These are phyloP conservation scores for Acrocephalus kingi DNA, from an alignment of 2,113 vertebrate species.

Conservation along the genomic window DNA sequence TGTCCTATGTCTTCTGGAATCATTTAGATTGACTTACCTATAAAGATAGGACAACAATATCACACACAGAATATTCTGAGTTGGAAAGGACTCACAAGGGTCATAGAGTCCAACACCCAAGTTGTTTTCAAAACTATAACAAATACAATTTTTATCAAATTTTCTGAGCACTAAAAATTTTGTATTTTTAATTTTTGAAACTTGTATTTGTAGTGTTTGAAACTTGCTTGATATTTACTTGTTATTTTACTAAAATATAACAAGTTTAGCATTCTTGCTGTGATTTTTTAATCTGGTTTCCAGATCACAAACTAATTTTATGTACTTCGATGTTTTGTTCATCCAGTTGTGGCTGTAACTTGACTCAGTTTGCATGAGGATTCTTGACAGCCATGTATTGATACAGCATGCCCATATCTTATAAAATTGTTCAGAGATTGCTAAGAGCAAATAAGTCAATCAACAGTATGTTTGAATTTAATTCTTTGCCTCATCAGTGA, in stretches of 20 bases:
- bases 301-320: constrained; percentile 18
- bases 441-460: neutral
- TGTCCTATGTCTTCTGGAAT: neutral
- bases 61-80: neutral
- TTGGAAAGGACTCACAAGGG: neutral
- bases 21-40: neutral
- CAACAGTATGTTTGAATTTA: constrained; percentile 37
- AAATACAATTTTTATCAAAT: neutral
- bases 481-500: constrained; percentile 60
- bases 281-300: constrained; percentile 18
- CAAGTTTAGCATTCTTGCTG: constrained; percentile 11
- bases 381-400: constrained; percentile 49
- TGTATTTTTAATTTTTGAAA: neutral
- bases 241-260: constrained; percentile 31
- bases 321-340: constrained; percentile 38
- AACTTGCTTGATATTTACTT: constrained; percentile 46
- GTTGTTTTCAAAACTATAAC: neutral
- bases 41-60: neutral
- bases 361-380: constrained; percentile 57
- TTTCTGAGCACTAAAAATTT: neutral
- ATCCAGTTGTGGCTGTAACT: constrained; percentile 52
- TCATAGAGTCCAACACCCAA: neutral
- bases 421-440: constrained; percentile 52
- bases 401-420: constrained; percentile 58
- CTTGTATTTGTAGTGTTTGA: neutral